Evolutionary conservation across 2,797 vertebrate genomes (phyloP).

Genomic region (Pangasius sanitwongsei): DNA sequence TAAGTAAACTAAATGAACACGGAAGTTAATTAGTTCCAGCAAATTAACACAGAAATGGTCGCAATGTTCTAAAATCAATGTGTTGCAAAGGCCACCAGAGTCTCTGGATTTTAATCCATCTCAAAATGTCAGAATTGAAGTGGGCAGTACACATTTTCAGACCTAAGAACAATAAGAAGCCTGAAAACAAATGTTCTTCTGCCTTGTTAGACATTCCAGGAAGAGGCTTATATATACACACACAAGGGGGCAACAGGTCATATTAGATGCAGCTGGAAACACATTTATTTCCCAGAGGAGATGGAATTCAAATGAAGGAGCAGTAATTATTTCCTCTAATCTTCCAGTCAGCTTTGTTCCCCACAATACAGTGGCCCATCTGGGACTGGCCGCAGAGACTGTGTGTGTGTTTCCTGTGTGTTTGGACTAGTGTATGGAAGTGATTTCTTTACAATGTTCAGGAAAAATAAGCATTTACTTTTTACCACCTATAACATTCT

Average conservation of each 20-base stretch:
- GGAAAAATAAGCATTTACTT: constrained; percentile 35
- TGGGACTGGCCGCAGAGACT: constrained; percentile 60
- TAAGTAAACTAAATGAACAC: not conserved
- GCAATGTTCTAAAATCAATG: not conserved
- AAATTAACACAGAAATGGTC: not conserved
- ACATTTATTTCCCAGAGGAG: constrained; percentile 59
- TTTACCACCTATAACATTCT: not conserved
- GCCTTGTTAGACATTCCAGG: constrained; percentile 19
- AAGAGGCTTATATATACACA: not conserved
- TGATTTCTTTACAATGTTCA: constrained; percentile 24
- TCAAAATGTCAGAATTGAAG: not conserved
- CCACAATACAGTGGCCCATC: constrained; percentile 54
- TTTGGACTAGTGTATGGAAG: constrained; percentile 25
- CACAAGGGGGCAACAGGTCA: constrained; percentile 46
- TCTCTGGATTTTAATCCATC: constrained; percentile 1
- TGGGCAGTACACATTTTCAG: not conserved
- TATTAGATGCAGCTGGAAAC: constrained; percentile 49
- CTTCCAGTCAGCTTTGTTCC: constrained; percentile 60
- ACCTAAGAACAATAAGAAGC: not conserved
- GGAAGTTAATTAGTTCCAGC: constrained; percentile 7
- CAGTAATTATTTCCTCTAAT: constrained; percentile 71
- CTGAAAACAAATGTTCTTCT: not conserved
- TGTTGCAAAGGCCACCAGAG: not conserved
- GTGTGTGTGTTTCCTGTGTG: constrained; percentile 13
- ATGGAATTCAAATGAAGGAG: constrained; percentile 64